Evolutionary conservation across 2,113 vertebrate genomes (phyloP), one percentile per base, ranked within the genome.

Genomic region (Pogonocichla stellata): DNA sequence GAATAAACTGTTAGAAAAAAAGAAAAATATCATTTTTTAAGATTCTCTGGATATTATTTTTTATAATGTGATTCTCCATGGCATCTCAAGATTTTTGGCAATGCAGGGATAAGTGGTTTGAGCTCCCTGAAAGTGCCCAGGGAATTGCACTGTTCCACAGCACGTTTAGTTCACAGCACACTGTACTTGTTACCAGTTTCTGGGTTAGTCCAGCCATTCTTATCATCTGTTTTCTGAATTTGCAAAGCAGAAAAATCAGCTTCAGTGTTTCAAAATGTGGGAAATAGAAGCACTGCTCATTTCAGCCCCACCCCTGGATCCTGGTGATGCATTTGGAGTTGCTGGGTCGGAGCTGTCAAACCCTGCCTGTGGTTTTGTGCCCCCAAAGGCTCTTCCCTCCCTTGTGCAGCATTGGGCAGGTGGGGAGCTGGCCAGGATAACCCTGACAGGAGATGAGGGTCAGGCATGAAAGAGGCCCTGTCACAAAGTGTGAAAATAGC

Each of bases 391-490:
- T 38, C 29, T 82, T 25, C 14, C 20, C 18, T 23, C 4, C 24
- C 36, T 16, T 18, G 25, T 19, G 45, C 31, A 2, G 38, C 0
- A 0, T 31, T 56, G 18, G 38, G 29, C 31, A 48, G 42, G 33
- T 1, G 13, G 26, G 14, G 13, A 40, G 33, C 12, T 12, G 25
- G 17, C 19, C 31, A 19, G 51, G 45, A 19, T 18, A 3, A 33
- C 19, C 54, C 9, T 18, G 47, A 13, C 0, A 4, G 43, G 33
- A 45, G 45, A 31, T 6, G 6, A 15, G 40, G 19, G 12, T 12
- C 1, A 0, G 20, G 7, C 16, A 8, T 19, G 51, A 12, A 40
- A 60, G 60, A 15, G 14, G 24, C 14, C 24, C 47, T 6, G 6
- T 31, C 3, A 4, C 67, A 47, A 42, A 42, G 45, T 48, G 48